Percentiles rank a stretch among this genome's conserved stretches.
Evolutionary conservation across 92 coral and sea anemone species (phyloP).

Genomic region (Scolanthus callimorphus): DNA sequence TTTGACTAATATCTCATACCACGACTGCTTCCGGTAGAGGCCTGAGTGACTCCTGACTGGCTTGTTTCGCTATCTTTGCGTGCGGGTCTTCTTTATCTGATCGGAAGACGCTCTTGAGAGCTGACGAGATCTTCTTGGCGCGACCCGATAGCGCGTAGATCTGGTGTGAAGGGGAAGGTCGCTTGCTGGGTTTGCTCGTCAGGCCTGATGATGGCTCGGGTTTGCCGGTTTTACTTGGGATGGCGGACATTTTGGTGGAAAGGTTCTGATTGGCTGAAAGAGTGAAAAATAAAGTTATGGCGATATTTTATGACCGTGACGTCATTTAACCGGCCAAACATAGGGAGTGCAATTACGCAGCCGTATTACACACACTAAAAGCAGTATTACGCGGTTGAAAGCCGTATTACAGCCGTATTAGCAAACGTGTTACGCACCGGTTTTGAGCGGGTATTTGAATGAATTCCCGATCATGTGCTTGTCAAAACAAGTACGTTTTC

Average conservation of each 20-base stretch:
- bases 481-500: no score
- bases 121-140: constrained; percentile 79
- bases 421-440: no score
- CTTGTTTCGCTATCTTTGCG: constrained; percentile 24
- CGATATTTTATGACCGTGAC: no score
- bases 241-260: constrained; percentile 70
- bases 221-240: constrained; percentile 35
- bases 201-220: constrained; percentile 39
- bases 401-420: no score
- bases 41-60: constrained; percentile 34
- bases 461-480: no score
- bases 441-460: no score
- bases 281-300: no score
- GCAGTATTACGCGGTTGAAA: no score
- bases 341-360: no score
- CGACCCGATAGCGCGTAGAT: constrained; percentile 64
- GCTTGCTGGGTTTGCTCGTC: constrained; percentile 64
- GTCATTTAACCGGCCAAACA: no score
- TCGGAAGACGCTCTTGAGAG: constrained; percentile 76
- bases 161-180: constrained; percentile 66
- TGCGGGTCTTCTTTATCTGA: constrained; percentile 70
- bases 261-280: constrained; percentile 67
- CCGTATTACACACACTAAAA: no score
- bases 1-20: no score
- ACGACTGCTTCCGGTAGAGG: constrained; percentile 31